Evolutionary conservation across 2,797 vertebrate genomes (phyloP).

Genomic region (Lophius americanus): DNA sequence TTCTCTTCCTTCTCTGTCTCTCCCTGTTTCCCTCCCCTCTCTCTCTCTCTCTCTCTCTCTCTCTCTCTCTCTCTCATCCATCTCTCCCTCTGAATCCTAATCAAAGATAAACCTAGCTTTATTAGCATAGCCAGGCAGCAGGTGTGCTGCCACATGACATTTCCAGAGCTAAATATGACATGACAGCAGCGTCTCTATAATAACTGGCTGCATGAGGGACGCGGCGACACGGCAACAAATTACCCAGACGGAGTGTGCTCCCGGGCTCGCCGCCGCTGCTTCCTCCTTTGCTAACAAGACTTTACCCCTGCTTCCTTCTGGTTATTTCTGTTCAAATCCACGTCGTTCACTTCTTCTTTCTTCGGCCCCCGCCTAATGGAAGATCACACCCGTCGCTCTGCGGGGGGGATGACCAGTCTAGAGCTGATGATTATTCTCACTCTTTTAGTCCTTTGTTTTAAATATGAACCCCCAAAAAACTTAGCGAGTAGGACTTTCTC

Average conservation of each 20-base stretch:
- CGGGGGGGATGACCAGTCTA: conserved; percentile 8
- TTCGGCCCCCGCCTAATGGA: conserved; percentile 15
- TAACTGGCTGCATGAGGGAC: conserved; percentile 73
- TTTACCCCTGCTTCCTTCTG: conserved; percentile 68
- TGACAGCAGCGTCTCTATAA: conserved; percentile 77
- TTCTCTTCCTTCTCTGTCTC: conserved; percentile 29
- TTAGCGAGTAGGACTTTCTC: too few species aligned
- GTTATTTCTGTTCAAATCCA: conserved; percentile 73
- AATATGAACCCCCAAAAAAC: too few species aligned
- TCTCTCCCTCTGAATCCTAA: conserved; percentile 73
- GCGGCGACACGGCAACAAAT: conserved; percentile 75
- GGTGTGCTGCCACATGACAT: conserved; percentile 82
- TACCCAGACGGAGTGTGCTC: conserved; percentile 71
- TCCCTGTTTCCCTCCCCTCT: not conserved
- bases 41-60: conserved; percentile 25
- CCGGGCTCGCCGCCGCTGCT: conserved; percentile 58
- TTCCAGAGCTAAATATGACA: conserved; percentile 78
- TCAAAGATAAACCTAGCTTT: conserved; percentile 79
- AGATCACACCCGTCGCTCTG: conserved; percentile 32
- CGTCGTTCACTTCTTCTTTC: conserved; percentile 58
- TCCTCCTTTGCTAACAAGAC: conserved; percentile 76
- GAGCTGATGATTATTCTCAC: conserved; percentile 18
- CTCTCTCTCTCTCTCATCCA: conserved; percentile 20
- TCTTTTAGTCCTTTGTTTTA: too few species aligned
- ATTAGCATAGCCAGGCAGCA: conserved; percentile 83